Evolutionary conservation across 2,888 invertebrate species (phyloP).

Genomic region (Tortricodes alternella): DNA sequence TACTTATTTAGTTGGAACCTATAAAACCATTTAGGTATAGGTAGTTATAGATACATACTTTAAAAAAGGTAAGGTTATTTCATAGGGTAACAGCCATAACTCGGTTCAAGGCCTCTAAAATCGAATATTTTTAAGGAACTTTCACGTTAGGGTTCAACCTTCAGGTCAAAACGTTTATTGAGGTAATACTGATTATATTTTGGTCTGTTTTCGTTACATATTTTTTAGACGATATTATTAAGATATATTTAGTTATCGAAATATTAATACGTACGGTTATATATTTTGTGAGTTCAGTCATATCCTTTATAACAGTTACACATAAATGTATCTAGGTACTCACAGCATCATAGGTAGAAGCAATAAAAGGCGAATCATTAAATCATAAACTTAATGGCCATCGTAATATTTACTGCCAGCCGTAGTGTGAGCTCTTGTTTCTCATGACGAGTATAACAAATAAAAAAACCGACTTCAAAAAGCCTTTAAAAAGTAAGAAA

Average conservation of each 20-base stretch:
- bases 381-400: conserved; percentile 10
- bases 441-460: no score
- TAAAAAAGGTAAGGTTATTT: background rate
- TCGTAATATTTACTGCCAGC: conserved; percentile 8
- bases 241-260: no score
- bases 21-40: no score
- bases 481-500: no score
- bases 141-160: background rate
- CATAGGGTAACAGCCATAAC: background rate
- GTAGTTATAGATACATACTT: background rate
- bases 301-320: background rate
- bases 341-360: background rate
- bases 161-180: background rate
- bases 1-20: no score
- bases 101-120: background rate
- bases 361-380: conserved; percentile 6
- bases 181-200: no score
- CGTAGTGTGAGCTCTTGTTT: background rate
- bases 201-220: no score
- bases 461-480: no score
- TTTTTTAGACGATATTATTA: no score
- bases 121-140: background rate
- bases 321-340: background rate
- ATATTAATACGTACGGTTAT: no score
- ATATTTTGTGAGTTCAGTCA: no score